Percentiles rank a stretch among this genome's conserved stretches.
Evolutionary conservation across 2,797 vertebrate genomes (phyloP).

Genomic region (Ciconia nigra): DNA sequence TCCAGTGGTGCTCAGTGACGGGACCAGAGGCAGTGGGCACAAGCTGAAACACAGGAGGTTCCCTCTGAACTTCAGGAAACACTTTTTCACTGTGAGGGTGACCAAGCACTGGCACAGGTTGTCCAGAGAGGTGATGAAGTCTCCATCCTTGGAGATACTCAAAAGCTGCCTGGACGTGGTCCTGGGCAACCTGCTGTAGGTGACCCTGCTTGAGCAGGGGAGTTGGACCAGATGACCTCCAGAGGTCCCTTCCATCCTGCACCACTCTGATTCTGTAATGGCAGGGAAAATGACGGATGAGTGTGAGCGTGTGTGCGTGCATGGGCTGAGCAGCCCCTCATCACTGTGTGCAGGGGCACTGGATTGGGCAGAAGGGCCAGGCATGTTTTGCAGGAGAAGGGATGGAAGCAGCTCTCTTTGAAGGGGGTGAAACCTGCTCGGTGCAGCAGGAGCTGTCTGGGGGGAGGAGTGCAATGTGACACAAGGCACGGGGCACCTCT

Average conservation of each 20-base stretch:
- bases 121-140: not conserved
- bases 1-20: not conserved
- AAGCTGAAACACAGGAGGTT: not conserved
- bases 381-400: not conserved
- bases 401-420: not conserved
- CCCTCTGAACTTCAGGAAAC: not conserved
- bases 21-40: not conserved
- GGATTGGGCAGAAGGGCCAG: not conserved
- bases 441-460: not conserved
- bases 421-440: not conserved
- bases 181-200: not conserved
- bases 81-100: not conserved
- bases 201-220: not conserved
- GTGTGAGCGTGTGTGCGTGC: fast-evolving
- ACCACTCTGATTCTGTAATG: not conserved
- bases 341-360: too few species aligned
- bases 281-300: not conserved
- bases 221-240: not conserved
- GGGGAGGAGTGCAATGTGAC: not conserved
- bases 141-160: not conserved
- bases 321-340: not conserved
- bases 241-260: not conserved
- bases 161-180: not conserved
- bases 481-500: not conserved
- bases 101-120: not conserved